Conservation (phyloP, 2,888 invertebrate genomes). For the Saturnia japonica region DNA sequence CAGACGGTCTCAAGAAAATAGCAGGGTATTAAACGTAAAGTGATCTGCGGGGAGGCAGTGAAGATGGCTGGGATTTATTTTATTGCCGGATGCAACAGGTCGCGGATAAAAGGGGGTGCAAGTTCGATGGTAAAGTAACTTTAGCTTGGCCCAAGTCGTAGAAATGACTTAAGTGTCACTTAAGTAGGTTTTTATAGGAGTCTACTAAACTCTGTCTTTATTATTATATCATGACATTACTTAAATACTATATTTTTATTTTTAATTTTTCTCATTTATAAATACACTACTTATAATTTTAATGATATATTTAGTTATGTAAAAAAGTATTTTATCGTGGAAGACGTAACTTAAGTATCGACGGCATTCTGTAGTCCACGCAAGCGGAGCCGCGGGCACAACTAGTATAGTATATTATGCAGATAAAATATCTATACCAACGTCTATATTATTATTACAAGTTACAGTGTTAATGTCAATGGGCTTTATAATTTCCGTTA, state of each 20-base stretch:
- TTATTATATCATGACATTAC: background rate
- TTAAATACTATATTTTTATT: background rate
- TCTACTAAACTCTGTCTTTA: background rate
- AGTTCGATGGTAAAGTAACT: conserved; percentile 37
- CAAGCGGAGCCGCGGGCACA: no score
- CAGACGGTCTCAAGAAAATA: conserved; percentile 13
- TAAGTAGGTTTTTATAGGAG: conserved; percentile 40
- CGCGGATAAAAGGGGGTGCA: conserved; percentile 47
- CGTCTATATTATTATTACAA: no score
- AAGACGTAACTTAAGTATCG: no score
- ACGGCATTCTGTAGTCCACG: no score
- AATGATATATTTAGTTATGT: background rate
- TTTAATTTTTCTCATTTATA: background rate
- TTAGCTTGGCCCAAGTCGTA: conserved; percentile 45
- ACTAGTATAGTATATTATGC: no score
- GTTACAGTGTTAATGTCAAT: conserved; percentile 24
- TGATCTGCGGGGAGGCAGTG: conserved; percentile 36
- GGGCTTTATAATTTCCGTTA: conserved; percentile 24
- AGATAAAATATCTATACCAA: no score
- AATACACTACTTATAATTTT: no score
- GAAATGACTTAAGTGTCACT: conserved; percentile 45
- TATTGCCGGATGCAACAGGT: conserved; percentile 79
- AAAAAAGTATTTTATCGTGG: background rate
- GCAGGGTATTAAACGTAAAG: background rate
- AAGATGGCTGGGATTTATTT: conserved; percentile 66